Conservation (phyloP, 2,797 vertebrate genomes). For the Luscinia luscinia region DNA sequence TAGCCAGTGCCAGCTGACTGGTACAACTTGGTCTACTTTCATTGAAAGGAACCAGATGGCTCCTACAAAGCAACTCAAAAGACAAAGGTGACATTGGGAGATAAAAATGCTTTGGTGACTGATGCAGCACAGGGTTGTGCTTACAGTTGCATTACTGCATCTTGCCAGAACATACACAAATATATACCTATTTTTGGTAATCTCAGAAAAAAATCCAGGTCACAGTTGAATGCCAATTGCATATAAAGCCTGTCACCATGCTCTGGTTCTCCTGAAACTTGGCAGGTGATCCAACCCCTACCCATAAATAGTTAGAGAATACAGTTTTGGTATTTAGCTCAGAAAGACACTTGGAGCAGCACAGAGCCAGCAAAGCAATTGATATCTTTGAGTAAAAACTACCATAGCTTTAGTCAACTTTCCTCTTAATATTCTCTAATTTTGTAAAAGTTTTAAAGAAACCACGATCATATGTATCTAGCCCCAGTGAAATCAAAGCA, state of each 20-base stretch:
- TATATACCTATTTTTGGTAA: not conserved
- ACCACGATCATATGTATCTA: accelerated
- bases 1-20: not conserved
- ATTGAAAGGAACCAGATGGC: not conserved
- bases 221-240: not conserved
- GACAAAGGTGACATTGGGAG: not conserved
- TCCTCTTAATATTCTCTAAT: not conserved
- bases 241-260: not conserved
- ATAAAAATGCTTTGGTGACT: not conserved
- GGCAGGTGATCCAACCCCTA: not conserved
- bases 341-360: not conserved
- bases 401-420: not conserved
- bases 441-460: not conserved
- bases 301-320: not conserved
- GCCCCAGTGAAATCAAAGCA: not conserved
- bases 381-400: not conserved
- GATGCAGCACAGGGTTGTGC: not conserved
- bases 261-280: not conserved
- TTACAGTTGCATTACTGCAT: not conserved
- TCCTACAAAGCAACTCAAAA: not conserved
- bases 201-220: not conserved
- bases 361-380: not conserved
- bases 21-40: not conserved
- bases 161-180: not conserved
- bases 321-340: not conserved